Evolutionary conservation across 2,888 invertebrate genomes (phyloP).

Genomic region (Sminthurinus aureus): DNA sequence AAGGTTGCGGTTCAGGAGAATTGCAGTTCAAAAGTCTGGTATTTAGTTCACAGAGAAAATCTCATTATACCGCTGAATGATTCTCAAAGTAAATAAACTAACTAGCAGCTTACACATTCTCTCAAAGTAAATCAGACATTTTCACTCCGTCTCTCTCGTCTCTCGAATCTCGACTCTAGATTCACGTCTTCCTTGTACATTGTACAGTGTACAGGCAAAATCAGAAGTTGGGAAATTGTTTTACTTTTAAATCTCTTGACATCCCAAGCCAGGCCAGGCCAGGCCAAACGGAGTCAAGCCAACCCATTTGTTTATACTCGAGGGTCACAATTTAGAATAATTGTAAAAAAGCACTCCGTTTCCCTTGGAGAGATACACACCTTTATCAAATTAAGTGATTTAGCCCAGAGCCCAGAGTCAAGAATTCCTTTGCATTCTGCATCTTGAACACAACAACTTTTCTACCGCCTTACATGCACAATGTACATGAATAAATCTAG

Average conservation of each 20-base stretch:
- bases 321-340: too few species aligned
- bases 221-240: too few species aligned
- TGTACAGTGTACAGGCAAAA: too few species aligned
- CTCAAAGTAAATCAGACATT: slow-evolving; percentile 3
- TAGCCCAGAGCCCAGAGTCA: too few species aligned
- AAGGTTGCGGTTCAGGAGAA: slow-evolving; percentile 1
- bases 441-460: too few species aligned
- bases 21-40: slow-evolving; percentile 23
- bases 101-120: slow-evolving; percentile 11
- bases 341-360: too few species aligned
- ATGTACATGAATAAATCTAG: background rate
- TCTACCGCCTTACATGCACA: background rate
- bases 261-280: background rate
- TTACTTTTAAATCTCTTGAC: too few species aligned
- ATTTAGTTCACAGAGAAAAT: slow-evolving; percentile 14
- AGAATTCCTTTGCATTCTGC: too few species aligned
- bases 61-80: slow-evolving; percentile 28
- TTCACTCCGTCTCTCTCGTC: background rate
- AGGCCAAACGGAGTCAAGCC: background rate
- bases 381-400: too few species aligned
- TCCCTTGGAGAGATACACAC: too few species aligned
- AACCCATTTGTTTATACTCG: background rate
- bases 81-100: slow-evolving; percentile 27
- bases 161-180: background rate
- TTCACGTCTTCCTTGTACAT: too few species aligned